phyloP scores from a whole-genome alignment of 1,140 invertebrate species.

The Calycopis cecrops region DNA sequence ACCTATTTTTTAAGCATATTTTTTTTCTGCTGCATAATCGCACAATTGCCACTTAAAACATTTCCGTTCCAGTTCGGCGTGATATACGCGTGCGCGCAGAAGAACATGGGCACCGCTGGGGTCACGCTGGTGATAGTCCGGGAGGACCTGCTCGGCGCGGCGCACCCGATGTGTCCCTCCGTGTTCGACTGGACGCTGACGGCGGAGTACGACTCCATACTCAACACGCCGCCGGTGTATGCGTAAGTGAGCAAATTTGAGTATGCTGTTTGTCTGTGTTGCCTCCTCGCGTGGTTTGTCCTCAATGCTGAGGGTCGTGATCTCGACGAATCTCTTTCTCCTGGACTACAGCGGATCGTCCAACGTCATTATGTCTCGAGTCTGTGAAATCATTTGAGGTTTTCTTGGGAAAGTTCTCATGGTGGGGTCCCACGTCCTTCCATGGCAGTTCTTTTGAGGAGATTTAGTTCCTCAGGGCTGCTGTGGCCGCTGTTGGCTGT shows the following conservation, averaged over 20 bases:
- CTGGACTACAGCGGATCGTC: no score
- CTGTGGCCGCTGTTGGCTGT: no score
- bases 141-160: background rate
- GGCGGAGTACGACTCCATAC: background rate
- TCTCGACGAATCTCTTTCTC: no score
- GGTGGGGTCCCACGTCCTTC: conserved; percentile 16
- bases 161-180: background rate
- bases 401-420: conserved; percentile 20
- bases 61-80: background rate
- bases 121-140: background rate
- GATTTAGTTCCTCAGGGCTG: background rate
- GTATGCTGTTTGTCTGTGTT: no score
- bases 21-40: no score
- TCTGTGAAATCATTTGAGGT: background rate
- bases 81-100: background rate
- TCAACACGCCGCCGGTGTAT: background rate
- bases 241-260: background rate
- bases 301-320: no score
- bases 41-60: no score
- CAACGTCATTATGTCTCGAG: background rate
- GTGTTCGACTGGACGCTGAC: conserved; percentile 1
- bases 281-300: no score
- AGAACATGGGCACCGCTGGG: conserved; percentile 2
- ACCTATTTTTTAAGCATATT: no score
- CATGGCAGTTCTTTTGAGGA: conserved; percentile 14